Evolutionary conservation across 2,797 vertebrate species (phyloP).

Genomic region (Parauchenoglanis punctatus): DNA sequence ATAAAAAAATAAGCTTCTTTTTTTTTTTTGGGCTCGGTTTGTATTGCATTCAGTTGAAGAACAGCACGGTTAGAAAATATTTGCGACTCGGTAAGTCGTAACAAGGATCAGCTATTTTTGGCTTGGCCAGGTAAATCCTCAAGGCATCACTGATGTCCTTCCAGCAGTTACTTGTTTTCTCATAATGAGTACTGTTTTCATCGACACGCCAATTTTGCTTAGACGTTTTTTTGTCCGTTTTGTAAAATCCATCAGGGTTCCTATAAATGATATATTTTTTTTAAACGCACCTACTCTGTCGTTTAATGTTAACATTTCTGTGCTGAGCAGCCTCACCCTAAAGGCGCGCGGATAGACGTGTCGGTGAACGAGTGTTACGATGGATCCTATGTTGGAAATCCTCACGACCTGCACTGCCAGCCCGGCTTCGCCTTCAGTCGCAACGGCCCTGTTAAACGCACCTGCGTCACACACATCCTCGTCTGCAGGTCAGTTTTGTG

Average conservation of each 20-base stretch:
- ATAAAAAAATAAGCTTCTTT: neutral
- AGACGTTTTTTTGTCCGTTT: neutral
- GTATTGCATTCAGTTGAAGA: neutral
- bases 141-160: neutral
- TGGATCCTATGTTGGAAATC: constrained; percentile 97
- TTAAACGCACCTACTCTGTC: too few relatives aligned
- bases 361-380: constrained; percentile 99
- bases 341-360: constrained; percentile 98
- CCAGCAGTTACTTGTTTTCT: neutral
- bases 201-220: too few relatives aligned
- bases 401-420: constrained; percentile 98
- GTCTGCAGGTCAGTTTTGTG: constrained; percentile 86
- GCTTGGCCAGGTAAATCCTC: neutral
- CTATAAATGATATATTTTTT: neutral
- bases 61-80: neutral
- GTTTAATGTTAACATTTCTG: neutral
- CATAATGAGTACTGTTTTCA: neutral
- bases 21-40: neutral
- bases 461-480: constrained; percentile 93
- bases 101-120: neutral
- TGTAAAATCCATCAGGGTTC: neutral
- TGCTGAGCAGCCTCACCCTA: constrained; percentile 89
- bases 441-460: constrained; percentile 96
- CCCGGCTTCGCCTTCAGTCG: constrained; percentile 98
- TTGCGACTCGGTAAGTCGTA: neutral